phyloP scores from a whole-genome alignment of 1,140 invertebrate genomes.

The Venustaconcha ellipsiformis region DNA sequence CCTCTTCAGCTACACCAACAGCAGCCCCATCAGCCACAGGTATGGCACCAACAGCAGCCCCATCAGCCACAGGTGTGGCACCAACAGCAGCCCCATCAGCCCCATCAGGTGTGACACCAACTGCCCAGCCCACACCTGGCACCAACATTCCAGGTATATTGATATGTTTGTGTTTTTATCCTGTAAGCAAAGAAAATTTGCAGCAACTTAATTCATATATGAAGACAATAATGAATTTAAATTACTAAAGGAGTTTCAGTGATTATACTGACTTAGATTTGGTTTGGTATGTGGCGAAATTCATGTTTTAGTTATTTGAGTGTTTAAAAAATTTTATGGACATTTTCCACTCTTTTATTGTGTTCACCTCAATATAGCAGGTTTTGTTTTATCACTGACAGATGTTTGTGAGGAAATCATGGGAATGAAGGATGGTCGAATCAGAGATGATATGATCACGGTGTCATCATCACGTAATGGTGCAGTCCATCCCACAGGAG shows the following conservation, averaged over 20 bases:
- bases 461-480: conserved; percentile 70
- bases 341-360: background rate
- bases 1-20: background rate
- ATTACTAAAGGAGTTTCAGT: background rate
- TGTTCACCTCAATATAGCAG: background rate
- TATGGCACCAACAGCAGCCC: too few species aligned
- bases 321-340: background rate
- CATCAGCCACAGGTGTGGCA: background rate
- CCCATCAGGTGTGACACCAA: background rate
- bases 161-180: background rate
- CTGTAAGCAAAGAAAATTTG: too few species aligned
- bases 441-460: conserved; percentile 74
- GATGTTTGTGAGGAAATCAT: conserved; percentile 75
- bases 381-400: conserved; percentile 11
- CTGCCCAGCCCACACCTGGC: conserved; percentile 10
- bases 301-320: too few species aligned
- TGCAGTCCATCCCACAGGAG: conserved; percentile 50
- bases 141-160: conserved; percentile 25
- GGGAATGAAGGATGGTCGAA: conserved; percentile 74
- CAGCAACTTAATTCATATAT: background rate
- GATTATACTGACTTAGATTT: background rate
- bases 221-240: background rate
- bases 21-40: too few species aligned
- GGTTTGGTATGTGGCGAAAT: background rate
- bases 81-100: background rate